These are phyloP conservation scores for Jacana jacana DNA, from an alignment of 2,113 vertebrate genomes.

Conservation along the genomic window DNA sequence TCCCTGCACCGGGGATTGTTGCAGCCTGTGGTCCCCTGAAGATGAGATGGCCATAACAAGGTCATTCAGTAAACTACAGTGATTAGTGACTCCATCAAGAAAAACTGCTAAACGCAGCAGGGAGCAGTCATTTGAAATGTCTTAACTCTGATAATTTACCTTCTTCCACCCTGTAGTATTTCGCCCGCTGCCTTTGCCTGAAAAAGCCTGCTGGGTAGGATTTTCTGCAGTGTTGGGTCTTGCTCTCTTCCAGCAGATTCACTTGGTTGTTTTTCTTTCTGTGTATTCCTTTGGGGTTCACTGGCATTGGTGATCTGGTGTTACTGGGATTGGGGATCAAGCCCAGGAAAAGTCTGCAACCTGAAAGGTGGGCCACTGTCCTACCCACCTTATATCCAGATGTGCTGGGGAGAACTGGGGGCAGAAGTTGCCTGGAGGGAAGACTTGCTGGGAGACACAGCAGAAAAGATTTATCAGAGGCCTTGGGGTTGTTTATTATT, in stretches of 20 bases:
- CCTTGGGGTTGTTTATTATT: not conserved
- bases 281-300: not conserved
- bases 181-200: not conserved
- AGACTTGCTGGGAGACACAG: not conserved
- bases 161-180: conserved; percentile 8
- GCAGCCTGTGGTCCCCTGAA: conserved; percentile 2
- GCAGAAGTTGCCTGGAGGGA: not conserved
- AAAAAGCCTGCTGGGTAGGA: not conserved
- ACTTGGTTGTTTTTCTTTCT: not conserved
- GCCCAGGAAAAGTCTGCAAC: not conserved
- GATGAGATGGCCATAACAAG: conserved; percentile 48
- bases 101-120: conserved; percentile 61
- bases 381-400: not conserved
- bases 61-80: conserved; percentile 45
- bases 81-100: conserved; percentile 59
- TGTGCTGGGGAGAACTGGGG: not conserved
- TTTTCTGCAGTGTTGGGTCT: not conserved
- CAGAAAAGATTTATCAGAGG: not conserved
- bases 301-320: not conserved
- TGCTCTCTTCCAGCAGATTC: not conserved
- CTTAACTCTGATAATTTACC: conserved; percentile 50
- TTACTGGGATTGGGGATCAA: not conserved
- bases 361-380: not conserved
- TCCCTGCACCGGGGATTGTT: not conserved
- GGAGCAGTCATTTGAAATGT: conserved; percentile 53